Conservation (phyloP, 2,888 invertebrate species). For the Leptopilina drosophilae region DNA sequence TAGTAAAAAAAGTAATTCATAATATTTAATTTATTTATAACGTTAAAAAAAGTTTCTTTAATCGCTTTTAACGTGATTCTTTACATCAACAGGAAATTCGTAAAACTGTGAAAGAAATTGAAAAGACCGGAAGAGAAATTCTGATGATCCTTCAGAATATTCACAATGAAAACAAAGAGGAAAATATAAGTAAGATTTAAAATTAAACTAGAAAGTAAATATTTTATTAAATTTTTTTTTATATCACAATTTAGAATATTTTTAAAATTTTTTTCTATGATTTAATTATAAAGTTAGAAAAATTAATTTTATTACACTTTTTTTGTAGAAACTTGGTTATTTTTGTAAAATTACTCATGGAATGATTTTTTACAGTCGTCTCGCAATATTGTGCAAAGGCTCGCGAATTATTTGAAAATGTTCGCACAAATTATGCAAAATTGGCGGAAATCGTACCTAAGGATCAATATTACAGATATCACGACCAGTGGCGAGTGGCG, state of each 20-base stretch:
- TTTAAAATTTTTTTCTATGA: no score
- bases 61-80: no score
- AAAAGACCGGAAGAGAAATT: constrained; percentile 87
- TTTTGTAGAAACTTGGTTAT: no score
- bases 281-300: no score
- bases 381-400: constrained; percentile 82
- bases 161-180: constrained; percentile 84
- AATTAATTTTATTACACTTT: no score
- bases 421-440: constrained; percentile 82
- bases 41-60: constrained; percentile 46
- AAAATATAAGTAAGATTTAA: constrained; percentile 78
- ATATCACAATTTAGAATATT: no score
- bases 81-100: constrained; percentile 81
- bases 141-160: constrained; percentile 89
- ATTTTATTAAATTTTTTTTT: no score
- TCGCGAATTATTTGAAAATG: constrained; percentile 82
- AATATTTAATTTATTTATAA: no score
- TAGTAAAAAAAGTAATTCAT: no score
- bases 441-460: constrained; percentile 84
- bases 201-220: no score
- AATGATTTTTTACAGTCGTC: constrained; percentile 76
- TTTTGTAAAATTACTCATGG: no score
- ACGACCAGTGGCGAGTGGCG: constrained; percentile 92
- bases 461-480: constrained; percentile 91
- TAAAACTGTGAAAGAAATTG: constrained; percentile 85